phyloP scores from a whole-genome alignment of 2,888 invertebrate genomes.

The Cartodere bifasciata region DNA sequence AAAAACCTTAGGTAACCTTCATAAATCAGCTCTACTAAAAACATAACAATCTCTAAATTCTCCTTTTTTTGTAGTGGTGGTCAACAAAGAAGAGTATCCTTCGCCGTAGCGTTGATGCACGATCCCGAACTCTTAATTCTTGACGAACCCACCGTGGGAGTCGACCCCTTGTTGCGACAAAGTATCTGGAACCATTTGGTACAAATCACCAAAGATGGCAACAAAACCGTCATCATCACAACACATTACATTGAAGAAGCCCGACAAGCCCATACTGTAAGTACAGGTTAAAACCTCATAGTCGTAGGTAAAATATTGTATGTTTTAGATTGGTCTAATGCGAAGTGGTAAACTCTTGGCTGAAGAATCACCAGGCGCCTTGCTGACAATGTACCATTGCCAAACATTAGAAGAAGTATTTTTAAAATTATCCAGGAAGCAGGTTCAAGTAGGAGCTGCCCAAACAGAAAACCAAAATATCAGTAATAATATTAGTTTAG shows the following conservation, averaged over 20 bases:
- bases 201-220: conserved; percentile 59
- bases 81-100: conserved; percentile 77
- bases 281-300: no score
- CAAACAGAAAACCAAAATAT: conserved; percentile 43
- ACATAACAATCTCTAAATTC: no score
- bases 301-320: no score
- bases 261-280: conserved; percentile 66
- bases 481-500: conserved; percentile 66
- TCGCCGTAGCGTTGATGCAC: conserved; percentile 78
- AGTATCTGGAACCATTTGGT: conserved; percentile 80
- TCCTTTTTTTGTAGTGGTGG: conserved; percentile 65
- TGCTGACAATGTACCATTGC: conserved; percentile 74
- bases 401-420: conserved; percentile 85
- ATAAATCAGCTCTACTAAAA: neutral
- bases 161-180: conserved; percentile 77
- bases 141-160: conserved; percentile 89
- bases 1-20: conserved; percentile 53
- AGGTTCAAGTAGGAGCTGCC: conserved; percentile 43
- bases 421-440: conserved; percentile 73
- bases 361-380: conserved; percentile 76
- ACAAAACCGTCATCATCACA: conserved; percentile 72
- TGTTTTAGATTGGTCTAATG: conserved; percentile 81
- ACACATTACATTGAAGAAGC: conserved; percentile 84
- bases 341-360: conserved; percentile 80
- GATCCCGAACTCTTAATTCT: conserved; percentile 81